Conservation (phyloP, 2,113 vertebrate species). For the Cariama cristata region DNA sequence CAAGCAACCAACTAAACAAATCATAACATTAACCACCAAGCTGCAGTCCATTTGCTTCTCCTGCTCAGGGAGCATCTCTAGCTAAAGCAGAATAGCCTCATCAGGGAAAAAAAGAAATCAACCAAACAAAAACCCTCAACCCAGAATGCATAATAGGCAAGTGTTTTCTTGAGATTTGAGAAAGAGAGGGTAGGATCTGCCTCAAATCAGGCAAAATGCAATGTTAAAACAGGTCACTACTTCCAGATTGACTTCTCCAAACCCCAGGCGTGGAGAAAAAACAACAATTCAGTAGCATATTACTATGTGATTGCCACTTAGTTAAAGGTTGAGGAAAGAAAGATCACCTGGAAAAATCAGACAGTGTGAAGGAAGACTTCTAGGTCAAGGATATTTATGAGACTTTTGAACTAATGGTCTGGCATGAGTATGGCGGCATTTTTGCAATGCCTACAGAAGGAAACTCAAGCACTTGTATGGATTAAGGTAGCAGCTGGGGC, state of each 20-base stretch:
- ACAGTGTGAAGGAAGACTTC: background rate
- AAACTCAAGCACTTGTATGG: background rate
- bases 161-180: background rate
- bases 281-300: background rate
- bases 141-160: fast-evolving
- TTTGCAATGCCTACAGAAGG: background rate
- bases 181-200: no score
- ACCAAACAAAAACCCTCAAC: background rate
- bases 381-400: background rate
- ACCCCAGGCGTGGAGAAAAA: fast-evolving
- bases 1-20: background rate
- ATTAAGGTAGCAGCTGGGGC: no score
- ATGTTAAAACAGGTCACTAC: background rate
- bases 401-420: background rate
- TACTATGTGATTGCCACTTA: background rate
- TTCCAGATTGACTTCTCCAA: background rate
- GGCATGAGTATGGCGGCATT: fast-evolving
- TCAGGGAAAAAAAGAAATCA: background rate
- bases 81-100: background rate
- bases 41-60: background rate
- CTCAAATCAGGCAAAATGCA: background rate
- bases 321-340: background rate
- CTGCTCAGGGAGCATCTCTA: background rate
- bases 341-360: fast-evolving
- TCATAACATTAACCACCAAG: background rate